Base-by-base conservation (phyloP, 2,888 invertebrate genomes). In the Hyalella azteca region DNA sequence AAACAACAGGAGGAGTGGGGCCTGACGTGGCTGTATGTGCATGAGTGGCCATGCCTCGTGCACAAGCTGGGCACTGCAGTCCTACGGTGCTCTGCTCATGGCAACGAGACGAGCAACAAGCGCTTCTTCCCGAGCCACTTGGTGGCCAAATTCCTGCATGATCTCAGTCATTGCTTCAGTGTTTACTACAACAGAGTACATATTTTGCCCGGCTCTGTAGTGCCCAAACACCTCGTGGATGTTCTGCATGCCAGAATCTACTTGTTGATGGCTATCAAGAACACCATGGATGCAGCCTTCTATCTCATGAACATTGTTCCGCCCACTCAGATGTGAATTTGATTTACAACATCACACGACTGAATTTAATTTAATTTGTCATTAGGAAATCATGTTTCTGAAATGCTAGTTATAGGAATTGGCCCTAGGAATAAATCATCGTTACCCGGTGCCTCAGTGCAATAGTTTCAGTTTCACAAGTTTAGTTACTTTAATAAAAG, bases 251-350 rank as follows among this genome's bases (percentile, higher is more conserved):
- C 2, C 32, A 22, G 75, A 48, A 41, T 75, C 26, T 75, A 41
- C 29, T 48, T 75, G 45, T 75, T 75, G 19, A 22, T 36, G n/a
- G 36, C 45, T 13, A 41, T 75, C 22, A 75, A 75, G 19, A 75
- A 45, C 22, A 75, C 48, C 41, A 75, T 75, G 75, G 75, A 75
- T 22, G 2, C 45, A 13, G 75, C 41, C 3, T 75, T 75, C 48
- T 45, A 48, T 45, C 5, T 29, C 11, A 13, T 41, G 26, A 48
- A 75, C 29, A 32, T 75, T 75, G 75, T 75, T 22, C 75, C 75
- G 22, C 41, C 41, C 4, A 26, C 26, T 39, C 48, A 75, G 29
- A 75, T 75, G 75, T 77, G 75, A 86, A n/a, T n/a, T n/a, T n/a
- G n/a, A n/a, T n/a, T n/a, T n/a, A n/a, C n/a, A n/a, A n/a, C n/a